Evolutionary conservation across 2,888 invertebrate species (phyloP).

Genomic region (Luperina testacea): DNA sequence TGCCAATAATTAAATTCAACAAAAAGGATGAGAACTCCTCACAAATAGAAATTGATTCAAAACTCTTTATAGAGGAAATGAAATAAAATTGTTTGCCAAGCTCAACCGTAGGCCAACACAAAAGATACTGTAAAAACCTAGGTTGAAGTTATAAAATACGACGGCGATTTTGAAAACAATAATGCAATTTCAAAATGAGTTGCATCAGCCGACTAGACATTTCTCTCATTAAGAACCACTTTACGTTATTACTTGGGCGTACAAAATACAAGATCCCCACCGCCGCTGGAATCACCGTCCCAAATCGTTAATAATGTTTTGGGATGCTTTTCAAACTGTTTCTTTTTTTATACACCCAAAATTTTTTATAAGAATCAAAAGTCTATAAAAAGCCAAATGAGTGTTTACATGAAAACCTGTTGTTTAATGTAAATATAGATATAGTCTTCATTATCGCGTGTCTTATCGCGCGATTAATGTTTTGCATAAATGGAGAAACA

Average conservation of each 20-base stretch:
- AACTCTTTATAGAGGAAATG: conserved; percentile 20
- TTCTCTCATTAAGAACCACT: conserved; percentile 39
- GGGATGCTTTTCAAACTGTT: conserved; percentile 7
- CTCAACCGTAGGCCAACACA: conserved; percentile 13
- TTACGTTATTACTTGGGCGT: conserved; percentile 21
- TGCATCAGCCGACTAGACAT: conserved; percentile 59
- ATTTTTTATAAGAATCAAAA: conserved; percentile 53
- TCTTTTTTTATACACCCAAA: conserved; percentile 10
- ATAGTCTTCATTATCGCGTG: conserved; percentile 51
- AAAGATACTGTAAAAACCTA: conserved; percentile 15
- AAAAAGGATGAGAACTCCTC: conserved; percentile 43
- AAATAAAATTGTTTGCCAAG: conserved; percentile 29
- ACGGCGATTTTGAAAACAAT: conserved; percentile 43
- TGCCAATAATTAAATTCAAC: conserved; percentile 25
- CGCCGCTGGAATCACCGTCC: conserved; percentile 21
- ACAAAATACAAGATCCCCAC: conserved; percentile 22
- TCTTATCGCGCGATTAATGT: conserved; percentile 45
- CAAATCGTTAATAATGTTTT: conserved; percentile 39
- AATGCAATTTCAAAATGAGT: conserved; percentile 42
- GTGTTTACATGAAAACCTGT: conserved; percentile 35
- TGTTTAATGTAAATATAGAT: conserved; percentile 55
- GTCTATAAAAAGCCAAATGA: conserved; percentile 55
- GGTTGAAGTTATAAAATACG: conserved; percentile 11
- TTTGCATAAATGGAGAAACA: conserved; percentile 54
- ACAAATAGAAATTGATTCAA: conserved; percentile 29